Evolutionary conservation across 2,797 vertebrate species (phyloP), one percentile per base, ranked within the genome.

Genomic region (Amazona ochrocephala): DNA sequence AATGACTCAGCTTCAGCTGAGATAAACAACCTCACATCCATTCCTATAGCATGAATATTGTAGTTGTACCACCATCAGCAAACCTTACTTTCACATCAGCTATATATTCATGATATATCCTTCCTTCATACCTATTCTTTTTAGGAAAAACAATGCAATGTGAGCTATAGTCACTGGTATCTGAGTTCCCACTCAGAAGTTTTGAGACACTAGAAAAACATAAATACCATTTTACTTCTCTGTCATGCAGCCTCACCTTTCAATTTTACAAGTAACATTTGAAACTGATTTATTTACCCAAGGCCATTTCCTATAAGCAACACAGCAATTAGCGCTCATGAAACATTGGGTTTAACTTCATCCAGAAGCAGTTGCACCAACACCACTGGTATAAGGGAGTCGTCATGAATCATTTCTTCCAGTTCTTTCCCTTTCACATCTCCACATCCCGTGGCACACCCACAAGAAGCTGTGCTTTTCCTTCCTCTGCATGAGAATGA

Each of bases 121-220:
- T 94, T 64, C 78, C 78, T 92, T 94, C 84, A 14, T 62, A 42
- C 6, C 54, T 76, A 29, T 50, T 87, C 44, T 94, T 94, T 94
- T 77, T 12, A 18, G 32, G 32, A 87, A 53, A 84, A 10, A 1
- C 15, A 77, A 17, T 4, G 2, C 44, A 50, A 6, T 2, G 8
- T 76, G 34, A 87, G 21, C 32, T 56, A 4, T 15, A 65, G 22
- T 34, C 42, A 24, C 22, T 9, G 3, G 5, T 21, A 84, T 32
- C 24, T 12, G 4, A 70, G 44, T 74, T 67, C 41, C 47, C 26
- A 41, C 4, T 44, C n/a, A 67, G 48, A 72, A 77, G 7, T 45
- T 76, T 79, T 54, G 21, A 39, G 18, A 32, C 20, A 5, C 14
- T 34, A 39, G 23, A 26, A 90, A 37, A 60, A 48, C 26, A 47